These are phyloP conservation scores for Ctenosaura bakeri DNA, from an alignment of 2,797 vertebrate genomes.

Conservation along the genomic window DNA sequence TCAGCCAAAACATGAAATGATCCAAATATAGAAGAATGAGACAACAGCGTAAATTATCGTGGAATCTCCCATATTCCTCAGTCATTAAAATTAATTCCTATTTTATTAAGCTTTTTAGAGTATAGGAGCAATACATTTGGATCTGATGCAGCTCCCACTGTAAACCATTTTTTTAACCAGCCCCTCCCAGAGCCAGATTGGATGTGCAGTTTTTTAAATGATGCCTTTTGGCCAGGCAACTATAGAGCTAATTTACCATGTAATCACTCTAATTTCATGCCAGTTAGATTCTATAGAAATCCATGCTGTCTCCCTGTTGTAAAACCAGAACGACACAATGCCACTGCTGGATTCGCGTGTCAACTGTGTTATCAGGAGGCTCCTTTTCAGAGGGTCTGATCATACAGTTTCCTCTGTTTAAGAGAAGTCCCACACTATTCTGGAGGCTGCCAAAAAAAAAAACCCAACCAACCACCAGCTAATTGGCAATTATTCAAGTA, in stretches of 20 bases:
- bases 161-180: not conserved
- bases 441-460: conserved; percentile 25
- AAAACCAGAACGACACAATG: not conserved
- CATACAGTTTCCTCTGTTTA: conserved; percentile 25
- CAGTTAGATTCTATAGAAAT: conserved; percentile 39
- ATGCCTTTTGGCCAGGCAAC: conserved; percentile 18
- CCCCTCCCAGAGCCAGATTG: not conserved
- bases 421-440: not conserved
- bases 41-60: not conserved
- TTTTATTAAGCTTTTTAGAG: not conserved
- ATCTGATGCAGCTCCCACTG: not conserved
- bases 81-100: not conserved
- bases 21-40: conserved; percentile 42
- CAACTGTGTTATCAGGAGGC: not conserved
- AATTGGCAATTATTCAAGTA: conserved; percentile 57
- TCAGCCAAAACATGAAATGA: conserved; percentile 42
- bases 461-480: not conserved
- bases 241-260: conserved; percentile 32
- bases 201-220: conserved; percentile 12
- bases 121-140: not conserved
- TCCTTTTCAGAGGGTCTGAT: conserved; percentile 26
- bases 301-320: not conserved
- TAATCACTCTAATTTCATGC: conserved; percentile 41
- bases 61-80: not conserved
- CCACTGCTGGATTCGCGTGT: not conserved